Evolutionary conservation across 1,140 invertebrate genomes (phyloP), one percentile per base, ranked within the genome.

Genomic region (Halictus rubicundus): DNA sequence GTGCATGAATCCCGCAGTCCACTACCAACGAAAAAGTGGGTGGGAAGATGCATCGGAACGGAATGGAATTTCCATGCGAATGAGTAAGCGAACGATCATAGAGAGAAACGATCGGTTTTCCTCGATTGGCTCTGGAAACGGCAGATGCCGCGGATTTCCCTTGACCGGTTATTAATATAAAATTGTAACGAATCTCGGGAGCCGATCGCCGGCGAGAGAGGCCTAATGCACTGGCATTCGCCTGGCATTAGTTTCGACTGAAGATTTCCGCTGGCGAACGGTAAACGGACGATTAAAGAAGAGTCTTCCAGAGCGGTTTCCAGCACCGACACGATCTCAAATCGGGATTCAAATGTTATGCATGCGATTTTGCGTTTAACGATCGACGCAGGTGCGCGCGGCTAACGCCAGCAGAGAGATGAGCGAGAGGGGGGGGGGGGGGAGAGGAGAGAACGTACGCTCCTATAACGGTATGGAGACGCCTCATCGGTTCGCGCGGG

Each of bases 401-500:
- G 68, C 42, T 27, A 32, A 49, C 52, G 27, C 74, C 57, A 46
- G 12, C 42, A 46, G 42, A 42, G 42, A 32, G 1, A 3, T 4
- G 32, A 32, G 32, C 32, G 32, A 3, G 32, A 2, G 32, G 5
- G 32, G 5, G 32, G 5, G 32, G 5, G 32, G 5, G 42, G 9
- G 42, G 0, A 9, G 9, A 8, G 8, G 42, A 46, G 64, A 78
- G 64, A 76, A 85, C 74, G 79, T 60, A 68, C 80, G 54, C 71
- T 86, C 49, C 70, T 91, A 32, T 32, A 91, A 91, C 90, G 90
- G 90, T 91, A 87, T 71, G 84, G 87, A 69, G 89, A 90, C 87
- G 90, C 88, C 89, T 91, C 89, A 91, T 91, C 90, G 90, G 86
- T 90, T 90, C 86, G 88, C 88, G 25, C 59, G 60, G 25, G 54